These are phyloP conservation scores for Camelus dromedarius DNA, from an alignment of 2,113 vertebrate species.

Conservation along the genomic window DNA sequence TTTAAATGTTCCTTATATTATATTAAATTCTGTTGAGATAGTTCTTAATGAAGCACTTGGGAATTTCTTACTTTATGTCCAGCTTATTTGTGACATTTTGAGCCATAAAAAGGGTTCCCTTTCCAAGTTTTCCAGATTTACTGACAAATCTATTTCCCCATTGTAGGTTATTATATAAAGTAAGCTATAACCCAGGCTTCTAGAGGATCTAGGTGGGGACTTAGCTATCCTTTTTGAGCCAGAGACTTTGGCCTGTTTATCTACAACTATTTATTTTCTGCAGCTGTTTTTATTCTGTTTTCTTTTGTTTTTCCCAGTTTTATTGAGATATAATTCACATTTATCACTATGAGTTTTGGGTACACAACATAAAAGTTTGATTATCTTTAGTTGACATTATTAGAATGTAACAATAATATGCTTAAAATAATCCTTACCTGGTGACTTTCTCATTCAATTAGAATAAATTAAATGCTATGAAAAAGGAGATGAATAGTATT, in stretches of 20 bases:
- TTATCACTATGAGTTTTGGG: neutral
- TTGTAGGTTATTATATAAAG: neutral
- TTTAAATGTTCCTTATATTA: slow-evolving; percentile 11
- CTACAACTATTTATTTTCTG: slow-evolving; percentile 30
- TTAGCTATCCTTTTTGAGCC: slow-evolving; percentile 41
- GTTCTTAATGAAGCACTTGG: neutral
- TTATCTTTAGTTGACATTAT: slow-evolving; percentile 52
- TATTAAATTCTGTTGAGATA: slow-evolving; percentile 45
- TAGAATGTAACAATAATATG: slow-evolving; percentile 7
- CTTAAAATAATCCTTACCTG: slow-evolving; percentile 51
- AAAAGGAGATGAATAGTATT: neutral
- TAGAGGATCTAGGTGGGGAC: neutral
- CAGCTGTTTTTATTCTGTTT: slow-evolving; percentile 27
- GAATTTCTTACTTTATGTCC: neutral
- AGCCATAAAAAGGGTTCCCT: neutral
- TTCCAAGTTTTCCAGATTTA: slow-evolving; percentile 42
- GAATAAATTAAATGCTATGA: slow-evolving; percentile 51
- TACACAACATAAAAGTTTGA: slow-evolving; percentile 3
- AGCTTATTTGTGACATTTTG: slow-evolving; percentile 52
- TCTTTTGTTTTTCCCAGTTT: neutral
- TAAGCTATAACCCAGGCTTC: neutral
- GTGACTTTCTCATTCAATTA: slow-evolving; percentile 11
- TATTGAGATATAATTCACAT: slow-evolving; percentile 16
- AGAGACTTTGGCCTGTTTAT: neutral
- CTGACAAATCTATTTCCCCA: slow-evolving; percentile 16